phyloP scores from a whole-genome alignment of 2,888 invertebrate genomes.

The Pecten maximus region DNA sequence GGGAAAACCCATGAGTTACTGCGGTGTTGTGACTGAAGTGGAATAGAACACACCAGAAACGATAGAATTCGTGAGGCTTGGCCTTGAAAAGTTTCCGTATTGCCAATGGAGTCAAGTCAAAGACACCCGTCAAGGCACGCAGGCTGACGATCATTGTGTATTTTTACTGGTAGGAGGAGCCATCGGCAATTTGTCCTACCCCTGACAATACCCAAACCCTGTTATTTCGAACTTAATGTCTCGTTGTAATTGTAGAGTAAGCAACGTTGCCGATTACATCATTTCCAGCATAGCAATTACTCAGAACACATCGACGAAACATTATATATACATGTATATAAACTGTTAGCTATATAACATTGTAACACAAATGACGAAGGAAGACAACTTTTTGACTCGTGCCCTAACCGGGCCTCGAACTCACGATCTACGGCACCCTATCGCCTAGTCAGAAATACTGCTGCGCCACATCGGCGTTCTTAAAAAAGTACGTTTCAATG shows the following conservation, averaged over 20 bases:
- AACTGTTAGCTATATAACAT: background rate
- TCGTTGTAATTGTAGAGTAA: background rate
- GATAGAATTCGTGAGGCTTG: background rate
- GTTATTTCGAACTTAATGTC: background rate
- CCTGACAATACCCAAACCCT: background rate
- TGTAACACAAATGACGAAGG: too few species aligned
- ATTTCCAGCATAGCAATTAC: background rate
- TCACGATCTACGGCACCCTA: too few species aligned
- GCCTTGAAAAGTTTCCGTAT: background rate
- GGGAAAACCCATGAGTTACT: too few species aligned
- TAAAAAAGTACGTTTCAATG: too few species aligned
- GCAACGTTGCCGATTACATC: background rate
- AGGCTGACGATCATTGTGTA: background rate
- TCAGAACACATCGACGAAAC: background rate
- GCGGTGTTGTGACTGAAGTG: too few species aligned
- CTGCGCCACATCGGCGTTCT: too few species aligned
- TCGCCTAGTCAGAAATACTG: too few species aligned
- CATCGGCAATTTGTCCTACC: background rate
- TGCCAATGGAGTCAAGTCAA: background rate
- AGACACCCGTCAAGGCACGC: background rate
- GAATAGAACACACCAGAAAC: background rate
- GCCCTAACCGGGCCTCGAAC: too few species aligned
- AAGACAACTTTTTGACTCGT: too few species aligned
- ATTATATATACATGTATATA: background rate
- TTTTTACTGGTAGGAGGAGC: background rate